A percentile compares a stretch with the other conserved stretches of the same genome.
Conservation (phyloP, 2,113 vertebrate genomes). For the Symphodus melops region DNA sequence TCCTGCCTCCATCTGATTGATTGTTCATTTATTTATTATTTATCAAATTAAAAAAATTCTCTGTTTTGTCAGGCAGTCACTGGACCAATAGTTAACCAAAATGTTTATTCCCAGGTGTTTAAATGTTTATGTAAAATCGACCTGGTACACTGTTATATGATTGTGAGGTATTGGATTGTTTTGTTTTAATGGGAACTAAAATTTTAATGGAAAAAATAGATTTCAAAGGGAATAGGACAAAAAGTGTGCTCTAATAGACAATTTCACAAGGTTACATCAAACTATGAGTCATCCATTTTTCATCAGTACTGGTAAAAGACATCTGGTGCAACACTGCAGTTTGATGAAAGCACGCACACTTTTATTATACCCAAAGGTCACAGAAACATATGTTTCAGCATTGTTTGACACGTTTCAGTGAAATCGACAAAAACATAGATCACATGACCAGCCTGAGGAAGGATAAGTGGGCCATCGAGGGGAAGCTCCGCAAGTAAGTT, state of each 20-base stretch:
- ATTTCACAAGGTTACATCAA: conserved; percentile 70
- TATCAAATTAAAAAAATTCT: not conserved
- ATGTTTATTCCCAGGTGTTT: too few relatives aligned
- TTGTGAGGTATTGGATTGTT: conserved; percentile 28
- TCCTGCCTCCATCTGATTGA: not conserved
- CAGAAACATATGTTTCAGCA: conserved; percentile 3
- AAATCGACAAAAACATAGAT: conserved; percentile 98
- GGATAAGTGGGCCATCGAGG: conserved; percentile 96
- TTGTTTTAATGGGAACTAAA: conserved; percentile 59
- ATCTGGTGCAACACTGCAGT: conserved; percentile 27
- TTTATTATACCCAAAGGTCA: conserved; percentile 17
- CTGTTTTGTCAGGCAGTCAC: not conserved
- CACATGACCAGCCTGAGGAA: conserved; percentile 95
- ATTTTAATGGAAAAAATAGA: conserved; percentile 36
- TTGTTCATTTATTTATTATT: not conserved
- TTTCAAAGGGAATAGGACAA: conserved; percentile 51
- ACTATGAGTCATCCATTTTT: conserved; percentile 49
- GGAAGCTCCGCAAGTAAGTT: conserved; percentile 97
- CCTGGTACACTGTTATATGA: not conserved
- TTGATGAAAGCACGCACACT: not conserved
- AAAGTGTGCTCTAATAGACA: conserved; percentile 29
- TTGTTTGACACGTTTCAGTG: conserved; percentile 83
- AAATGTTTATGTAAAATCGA: conserved; percentile 3
- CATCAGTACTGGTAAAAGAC: conserved; percentile 34
- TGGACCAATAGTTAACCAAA: not conserved